These are phyloP conservation scores for Drosophila paulistorum DNA, from an alignment of 1,140 invertebrate genomes.

Conservation along the genomic window DNA sequence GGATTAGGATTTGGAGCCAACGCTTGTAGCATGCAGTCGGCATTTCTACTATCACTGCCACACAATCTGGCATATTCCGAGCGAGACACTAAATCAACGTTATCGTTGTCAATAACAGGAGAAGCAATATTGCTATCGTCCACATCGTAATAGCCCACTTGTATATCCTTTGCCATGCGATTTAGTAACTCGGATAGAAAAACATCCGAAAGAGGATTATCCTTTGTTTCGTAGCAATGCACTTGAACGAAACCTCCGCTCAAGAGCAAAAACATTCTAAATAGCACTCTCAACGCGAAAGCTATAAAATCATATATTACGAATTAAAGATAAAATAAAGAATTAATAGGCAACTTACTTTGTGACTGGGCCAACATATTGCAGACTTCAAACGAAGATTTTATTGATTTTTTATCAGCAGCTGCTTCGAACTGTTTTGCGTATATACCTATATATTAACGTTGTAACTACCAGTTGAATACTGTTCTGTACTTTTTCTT, in stretches of 20 bases:
- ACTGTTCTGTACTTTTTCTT: not conserved
- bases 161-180: constrained; percentile 88
- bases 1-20: constrained; percentile 84
- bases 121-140: constrained; percentile 74
- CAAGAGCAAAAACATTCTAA: constrained; percentile 42
- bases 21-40: constrained; percentile 55
- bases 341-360: constrained; percentile 27
- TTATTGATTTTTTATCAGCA: constrained; percentile 69
- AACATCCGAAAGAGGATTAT: constrained; percentile 85
- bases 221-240: constrained; percentile 64
- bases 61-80: constrained; percentile 83
- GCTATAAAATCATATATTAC: constrained; percentile 4
- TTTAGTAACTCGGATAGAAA: constrained; percentile 88
- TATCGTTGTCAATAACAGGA: constrained; percentile 71
- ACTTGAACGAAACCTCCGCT: constrained; percentile 17
- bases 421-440: constrained; percentile 33
- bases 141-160: constrained; percentile 85
- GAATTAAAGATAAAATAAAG: not conserved
- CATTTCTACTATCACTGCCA: constrained; percentile 59
- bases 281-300: constrained; percentile 27
- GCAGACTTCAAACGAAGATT: constrained; percentile 44
- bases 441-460: constrained; percentile 46
- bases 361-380: constrained; percentile 61
- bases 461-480: constrained; percentile 72
- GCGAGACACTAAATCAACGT: constrained; percentile 83